Evolutionary conservation across 1,140 invertebrate genomes (phyloP).

Genomic region (Odontomachus brunneus): DNA sequence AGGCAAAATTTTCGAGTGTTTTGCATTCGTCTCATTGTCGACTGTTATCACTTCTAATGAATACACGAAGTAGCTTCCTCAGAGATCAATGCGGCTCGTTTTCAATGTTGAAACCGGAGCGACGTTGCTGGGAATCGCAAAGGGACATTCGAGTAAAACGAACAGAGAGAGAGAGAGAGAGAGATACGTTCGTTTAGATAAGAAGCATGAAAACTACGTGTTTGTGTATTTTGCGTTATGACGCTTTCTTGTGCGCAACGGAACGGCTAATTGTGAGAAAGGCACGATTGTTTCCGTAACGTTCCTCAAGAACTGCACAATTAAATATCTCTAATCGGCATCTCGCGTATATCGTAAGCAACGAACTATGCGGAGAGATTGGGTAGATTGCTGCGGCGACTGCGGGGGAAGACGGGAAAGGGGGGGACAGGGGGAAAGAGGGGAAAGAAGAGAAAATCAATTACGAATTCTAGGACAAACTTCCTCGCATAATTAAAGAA

Average conservation of each 20-base stretch:
- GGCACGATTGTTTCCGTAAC: background rate
- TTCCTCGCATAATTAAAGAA: slow-evolving; percentile 48
- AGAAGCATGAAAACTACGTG: background rate
- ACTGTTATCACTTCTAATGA: background rate
- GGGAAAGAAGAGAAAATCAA: background rate
- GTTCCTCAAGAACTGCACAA: background rate
- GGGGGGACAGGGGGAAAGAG: too few relatives aligned
- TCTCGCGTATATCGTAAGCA: background rate
- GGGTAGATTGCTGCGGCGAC: too few relatives aligned
- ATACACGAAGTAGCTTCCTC: slow-evolving; percentile 19
- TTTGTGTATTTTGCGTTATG: background rate
- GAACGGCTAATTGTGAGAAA: background rate
- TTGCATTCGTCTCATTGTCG: too few relatives aligned
- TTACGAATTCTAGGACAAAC: slow-evolving; percentile 63
- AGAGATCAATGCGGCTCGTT: background rate
- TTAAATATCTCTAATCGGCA: background rate
- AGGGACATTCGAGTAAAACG: slow-evolving; percentile 66
- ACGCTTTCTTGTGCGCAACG: background rate
- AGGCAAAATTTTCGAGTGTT: too few relatives aligned
- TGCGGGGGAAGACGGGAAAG: background rate
- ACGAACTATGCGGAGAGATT: background rate
- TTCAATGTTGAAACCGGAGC: background rate
- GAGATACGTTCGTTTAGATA: background rate
- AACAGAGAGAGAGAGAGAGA: slow-evolving; percentile 12
- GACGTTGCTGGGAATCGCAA: background rate